Evolutionary conservation across 2,113 vertebrate genomes (phyloP), one percentile per base, ranked within the genome.

Genomic region (Mungos mungo): DNA sequence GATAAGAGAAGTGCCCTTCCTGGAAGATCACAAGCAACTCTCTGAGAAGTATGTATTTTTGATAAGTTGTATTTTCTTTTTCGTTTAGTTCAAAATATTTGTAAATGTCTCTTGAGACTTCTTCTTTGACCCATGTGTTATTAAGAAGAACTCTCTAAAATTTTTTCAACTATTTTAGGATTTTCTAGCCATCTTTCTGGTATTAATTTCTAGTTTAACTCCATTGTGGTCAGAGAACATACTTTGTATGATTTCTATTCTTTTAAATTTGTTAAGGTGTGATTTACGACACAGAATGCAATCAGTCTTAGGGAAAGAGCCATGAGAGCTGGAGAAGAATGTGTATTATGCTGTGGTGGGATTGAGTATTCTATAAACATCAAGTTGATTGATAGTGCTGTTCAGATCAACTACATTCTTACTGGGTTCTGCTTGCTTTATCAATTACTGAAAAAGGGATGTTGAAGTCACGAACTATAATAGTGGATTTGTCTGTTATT

Each of bases 191-290:
- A 33, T 83, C 74, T 57, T 80, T 96, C 65, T 94, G 33, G 54
- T 77, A 87, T 8, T 94, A 33, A 77, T 86, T 93, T 92, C 66
- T 71, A 81, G 33, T 80, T 96, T 92, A 54, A 86, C 76, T 38
- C 21, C 23, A 50, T 1, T 95, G 74, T 76, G 41, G 9, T 38
- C 76, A 66, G 6, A 69, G 45, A 92, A 81, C 23, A 45, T 74
- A 63, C n/a, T 95, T 81, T 35, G 63, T 69, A 19, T 31, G 18
- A 88, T 85, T 84, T 93, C 38, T 74, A 41, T 52, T 95, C 10
- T 89, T 92, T 88, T 21, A 57, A 69, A 69, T 86, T 84, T 95
- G 92, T 91, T 95, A 89, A 88, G 80, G 57, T 89, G n/a, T 89
- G 7, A 65, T 95, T 92, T 90, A 79, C 33, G 23, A 87, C 25